Base-by-base conservation (phyloP, 2,797 vertebrate genomes). In the Streptopelia turtur region DNA sequence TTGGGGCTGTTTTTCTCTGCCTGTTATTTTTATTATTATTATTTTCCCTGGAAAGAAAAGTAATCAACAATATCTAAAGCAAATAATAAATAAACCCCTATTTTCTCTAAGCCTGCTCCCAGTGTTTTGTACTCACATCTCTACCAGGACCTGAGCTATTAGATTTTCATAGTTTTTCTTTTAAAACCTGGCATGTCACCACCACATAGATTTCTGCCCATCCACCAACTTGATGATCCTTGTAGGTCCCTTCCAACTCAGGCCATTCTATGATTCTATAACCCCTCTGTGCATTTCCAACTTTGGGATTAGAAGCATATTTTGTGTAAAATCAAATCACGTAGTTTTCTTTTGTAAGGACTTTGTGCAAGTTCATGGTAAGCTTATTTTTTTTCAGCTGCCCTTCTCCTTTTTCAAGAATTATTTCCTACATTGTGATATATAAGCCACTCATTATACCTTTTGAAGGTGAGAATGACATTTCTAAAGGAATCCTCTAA, bases 71-170 rank as follows among this genome's bases (percentile, higher is more conserved):
- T 6, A 83, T 6, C 57, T 24, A 18, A 72, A 64, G 45, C 55
- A 77, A 53, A 71, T 17, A 56, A 6, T 18, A 22, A 2, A 31
- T 27, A 18, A 27, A 24, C 4, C 45, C 11, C 18, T 25, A 0
- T 45, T 47, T 50, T 57, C 39, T 37, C 77, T 8, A 3, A 39
- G 33, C n/a, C n/a, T 47, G 5, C 18, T 23, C 1, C 52, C 80
- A 24, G 31, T 2, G 9, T 4, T n/a, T 52, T 66, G 7, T 3
- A 16, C 5, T 2, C 52, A 3, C 2, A 30, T 8, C 66, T 25
- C 53, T 24, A 9, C 23, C 59, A 24, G 37, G 13, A 16, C 17
- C 55, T 9, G 22, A 5, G 24, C 35, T 33, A 11, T 9, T 33
- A 2, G 11, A 10, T 15, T 23, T 16, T 39, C 43, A 39, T 1